Evolutionary conservation across 2,113 vertebrate species (phyloP), one percentile per base, ranked within the genome.

Genomic region (Tringa solitaria): DNA sequence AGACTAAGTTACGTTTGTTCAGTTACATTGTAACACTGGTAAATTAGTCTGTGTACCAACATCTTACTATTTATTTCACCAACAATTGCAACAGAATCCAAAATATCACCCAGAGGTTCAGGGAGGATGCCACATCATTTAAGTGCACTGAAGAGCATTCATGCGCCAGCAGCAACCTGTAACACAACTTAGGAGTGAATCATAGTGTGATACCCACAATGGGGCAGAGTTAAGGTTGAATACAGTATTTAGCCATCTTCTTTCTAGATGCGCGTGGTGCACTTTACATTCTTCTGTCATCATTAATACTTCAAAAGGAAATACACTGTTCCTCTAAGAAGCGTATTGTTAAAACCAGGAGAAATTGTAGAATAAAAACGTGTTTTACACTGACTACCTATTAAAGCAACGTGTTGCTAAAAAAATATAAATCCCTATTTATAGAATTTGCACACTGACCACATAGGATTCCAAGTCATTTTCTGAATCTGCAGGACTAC

Each of bases 191-290:
- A 4, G 24, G 53, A 37, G 61, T 3, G 33, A 77, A 54, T 23
- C 72, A 33, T 4, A 16, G 50, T 0, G 0, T 6, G 14, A 27
- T 32, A 23, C 20, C 35, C 51, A 11, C 41, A 4, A 8, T 2
- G 26, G 92, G 53, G 65, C 48, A 87, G 43, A 87, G 69, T 21
- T 72, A 77, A 90, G 70, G 68, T 0, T 61, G 53, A 45, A 27
- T 12, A 41, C 13, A 15, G 35, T 9, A 45, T 17, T 17, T 18
- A 76, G 32, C 56, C 48, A 68, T 33, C 61, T 72, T 33, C 81
- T 32, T 84, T n/a, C 53, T 12, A 78, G 65, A 60, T 20, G 4
- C 0, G 0, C 4, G 3, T 4, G 7, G 22, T 12, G 32, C 32
- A 17, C 48, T 93, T 84, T 1, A 41, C 12, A 4, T 41, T 72